These are phyloP conservation scores for Philonicus albiceps DNA, from an alignment of 2,888 invertebrate species.

Conservation along the genomic window DNA sequence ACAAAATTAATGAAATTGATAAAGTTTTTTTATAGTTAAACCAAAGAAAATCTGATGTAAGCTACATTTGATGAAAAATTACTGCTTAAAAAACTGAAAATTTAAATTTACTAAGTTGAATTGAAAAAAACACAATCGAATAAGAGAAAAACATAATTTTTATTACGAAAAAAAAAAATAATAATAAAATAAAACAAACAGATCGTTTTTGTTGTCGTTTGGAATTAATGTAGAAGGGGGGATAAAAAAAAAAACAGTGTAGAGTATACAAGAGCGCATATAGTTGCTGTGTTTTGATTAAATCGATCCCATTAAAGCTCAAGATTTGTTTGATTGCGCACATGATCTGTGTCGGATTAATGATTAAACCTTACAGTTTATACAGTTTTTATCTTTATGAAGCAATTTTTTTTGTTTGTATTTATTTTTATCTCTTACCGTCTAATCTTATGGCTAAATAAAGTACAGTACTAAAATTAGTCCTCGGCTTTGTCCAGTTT, in stretches of 20 bases:
- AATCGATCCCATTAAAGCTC: constrained; percentile 35
- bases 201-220: background rate
- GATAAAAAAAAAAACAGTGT: too few relatives aligned
- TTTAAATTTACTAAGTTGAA: background rate
- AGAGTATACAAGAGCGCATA: background rate
- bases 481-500: constrained; percentile 27
- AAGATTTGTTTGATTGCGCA: constrained; percentile 29
- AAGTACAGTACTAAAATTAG: constrained; percentile 28
- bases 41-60: too few relatives aligned
- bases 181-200: constrained; percentile 2
- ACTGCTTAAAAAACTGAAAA: background rate
- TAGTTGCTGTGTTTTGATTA: constrained; percentile 17
- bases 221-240: constrained; percentile 8
- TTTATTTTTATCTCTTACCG: too few relatives aligned
- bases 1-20: too few relatives aligned
- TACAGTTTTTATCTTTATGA: too few relatives aligned
- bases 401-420: background rate
- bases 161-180: background rate
- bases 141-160: background rate
- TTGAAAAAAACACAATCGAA: background rate
- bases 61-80: too few relatives aligned
- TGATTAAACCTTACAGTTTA: background rate
- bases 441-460: background rate
- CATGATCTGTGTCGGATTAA: constrained; percentile 7
- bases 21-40: too few relatives aligned